Evolutionary conservation across 64 coral and sea anemone species (phyloP).

Genomic region (Porites australiensis): DNA sequence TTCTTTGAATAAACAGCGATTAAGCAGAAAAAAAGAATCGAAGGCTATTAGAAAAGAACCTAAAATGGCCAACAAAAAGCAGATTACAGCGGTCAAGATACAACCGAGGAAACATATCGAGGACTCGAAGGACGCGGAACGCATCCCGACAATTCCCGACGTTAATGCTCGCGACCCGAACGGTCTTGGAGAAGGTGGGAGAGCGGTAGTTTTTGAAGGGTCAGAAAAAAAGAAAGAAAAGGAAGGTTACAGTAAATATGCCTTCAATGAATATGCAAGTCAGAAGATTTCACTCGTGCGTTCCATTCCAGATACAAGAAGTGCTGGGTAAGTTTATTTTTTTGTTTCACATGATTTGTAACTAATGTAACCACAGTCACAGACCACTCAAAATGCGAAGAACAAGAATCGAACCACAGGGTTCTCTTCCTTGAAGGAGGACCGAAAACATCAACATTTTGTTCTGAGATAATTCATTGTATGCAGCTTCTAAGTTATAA

Average conservation of each 20-base stretch:
- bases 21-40: not conserved
- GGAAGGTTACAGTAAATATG: conserved; percentile 79
- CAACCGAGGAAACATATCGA: not conserved
- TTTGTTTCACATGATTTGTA: no score
- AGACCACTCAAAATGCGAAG: no score
- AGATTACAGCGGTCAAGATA: not conserved
- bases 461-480: no score
- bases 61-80: conserved; percentile 18
- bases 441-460: no score
- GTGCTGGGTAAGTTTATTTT: conserved; percentile 59
- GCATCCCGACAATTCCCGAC: conserved; percentile 33
- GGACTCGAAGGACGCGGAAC: not conserved
- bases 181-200: conserved; percentile 82
- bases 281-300: conserved; percentile 74
- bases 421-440: no score
- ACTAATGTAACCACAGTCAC: no score
- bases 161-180: conserved; percentile 43
- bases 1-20: not conserved
- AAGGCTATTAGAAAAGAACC: not conserved
- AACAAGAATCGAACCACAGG: no score
- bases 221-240: conserved; percentile 77
- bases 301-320: conserved; percentile 85
- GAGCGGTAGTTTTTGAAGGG: conserved; percentile 31
- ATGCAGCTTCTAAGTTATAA: no score
- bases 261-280: conserved; percentile 88